phyloP scores from a whole-genome alignment of 2,888 invertebrate genomes.

The Penaeus monodon region DNA sequence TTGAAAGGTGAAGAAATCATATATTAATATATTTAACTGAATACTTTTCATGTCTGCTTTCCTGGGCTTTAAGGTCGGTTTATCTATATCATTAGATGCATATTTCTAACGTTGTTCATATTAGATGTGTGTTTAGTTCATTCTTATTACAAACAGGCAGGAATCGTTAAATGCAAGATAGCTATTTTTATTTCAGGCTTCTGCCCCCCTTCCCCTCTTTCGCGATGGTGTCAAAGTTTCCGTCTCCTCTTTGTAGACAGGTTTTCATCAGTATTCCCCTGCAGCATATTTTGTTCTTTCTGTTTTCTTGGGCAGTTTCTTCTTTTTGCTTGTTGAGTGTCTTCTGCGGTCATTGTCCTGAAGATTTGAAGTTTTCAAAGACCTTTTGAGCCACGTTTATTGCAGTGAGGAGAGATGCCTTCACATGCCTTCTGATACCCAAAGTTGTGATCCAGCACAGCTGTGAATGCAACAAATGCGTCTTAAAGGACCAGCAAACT shows the following conservation, averaged over 20 bases:
- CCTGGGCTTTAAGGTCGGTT: no score
- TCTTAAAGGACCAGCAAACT: slow-evolving; percentile 3
- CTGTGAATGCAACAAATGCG: neutral
- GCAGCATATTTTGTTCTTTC: neutral
- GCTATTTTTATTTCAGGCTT: neutral
- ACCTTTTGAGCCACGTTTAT: neutral
- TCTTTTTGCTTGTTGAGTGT: neutral
- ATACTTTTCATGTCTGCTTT: neutral
- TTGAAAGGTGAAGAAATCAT: neutral
- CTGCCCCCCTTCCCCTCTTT: neutral
- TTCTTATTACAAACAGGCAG: neutral
- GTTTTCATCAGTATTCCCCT: neutral
- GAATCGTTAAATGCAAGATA: neutral
- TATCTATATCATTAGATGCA: no score
- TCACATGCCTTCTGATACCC: neutral
- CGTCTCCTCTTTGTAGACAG: neutral
- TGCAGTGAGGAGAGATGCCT: neutral
- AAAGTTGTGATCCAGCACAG: slow-evolving; percentile 2
- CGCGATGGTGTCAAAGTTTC: neutral
- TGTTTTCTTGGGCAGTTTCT: neutral
- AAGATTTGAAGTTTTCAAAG: neutral
- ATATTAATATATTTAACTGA: neutral
- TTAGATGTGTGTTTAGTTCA: no score
- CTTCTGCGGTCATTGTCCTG: slow-evolving; percentile 1
- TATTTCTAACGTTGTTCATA: no score